phyloP scores from a whole-genome alignment of 2,888 invertebrate species.

The Hofmannophila pseudospretella region DNA sequence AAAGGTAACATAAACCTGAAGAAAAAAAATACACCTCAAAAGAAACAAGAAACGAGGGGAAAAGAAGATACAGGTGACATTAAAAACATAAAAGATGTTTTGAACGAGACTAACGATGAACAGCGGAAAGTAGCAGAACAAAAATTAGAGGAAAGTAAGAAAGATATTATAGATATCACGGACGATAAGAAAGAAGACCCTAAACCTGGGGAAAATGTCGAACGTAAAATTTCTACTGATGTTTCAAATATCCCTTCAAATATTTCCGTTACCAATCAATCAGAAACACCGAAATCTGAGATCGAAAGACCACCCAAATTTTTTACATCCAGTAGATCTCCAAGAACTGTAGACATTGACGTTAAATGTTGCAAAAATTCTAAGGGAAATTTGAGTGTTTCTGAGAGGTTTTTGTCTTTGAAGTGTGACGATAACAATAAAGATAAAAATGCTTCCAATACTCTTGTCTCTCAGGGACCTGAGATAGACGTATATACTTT shows the following conservation, averaged over 20 bases:
- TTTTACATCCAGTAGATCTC: conserved; percentile 63
- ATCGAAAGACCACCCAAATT: conserved; percentile 66
- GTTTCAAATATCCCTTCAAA: conserved; percentile 15
- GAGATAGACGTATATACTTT: conserved; percentile 71
- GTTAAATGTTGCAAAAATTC: conserved; percentile 67
- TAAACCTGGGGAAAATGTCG: conserved; percentile 19
- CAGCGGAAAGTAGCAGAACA: conserved; percentile 10
- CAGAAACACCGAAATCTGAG: conserved; percentile 55
- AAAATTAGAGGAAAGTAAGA: conserved; percentile 11
- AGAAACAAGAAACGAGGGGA: conserved; percentile 26
- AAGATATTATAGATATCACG: conserved; percentile 12
- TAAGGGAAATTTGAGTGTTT: conserved; percentile 65
- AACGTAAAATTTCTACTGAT: conserved; percentile 4
- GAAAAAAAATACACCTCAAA: conserved; percentile 29
- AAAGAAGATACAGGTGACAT: conserved; percentile 14
- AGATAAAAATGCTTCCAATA: conserved; percentile 48
- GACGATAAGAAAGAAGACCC: conserved; percentile 17
- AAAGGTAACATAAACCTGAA: conserved; percentile 43
- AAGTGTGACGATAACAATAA: conserved; percentile 55
- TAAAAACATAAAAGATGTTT: conserved; percentile 17
- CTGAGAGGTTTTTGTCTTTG: conserved; percentile 62
- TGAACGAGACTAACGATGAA: conserved; percentile 13
- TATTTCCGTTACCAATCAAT: conserved; percentile 20
- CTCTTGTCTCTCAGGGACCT: conserved; percentile 58
- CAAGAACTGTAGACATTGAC: conserved; percentile 66